Evolutionary conservation across 1,140 invertebrate genomes (phyloP).

Genomic region (Frieseomelitta varia): DNA sequence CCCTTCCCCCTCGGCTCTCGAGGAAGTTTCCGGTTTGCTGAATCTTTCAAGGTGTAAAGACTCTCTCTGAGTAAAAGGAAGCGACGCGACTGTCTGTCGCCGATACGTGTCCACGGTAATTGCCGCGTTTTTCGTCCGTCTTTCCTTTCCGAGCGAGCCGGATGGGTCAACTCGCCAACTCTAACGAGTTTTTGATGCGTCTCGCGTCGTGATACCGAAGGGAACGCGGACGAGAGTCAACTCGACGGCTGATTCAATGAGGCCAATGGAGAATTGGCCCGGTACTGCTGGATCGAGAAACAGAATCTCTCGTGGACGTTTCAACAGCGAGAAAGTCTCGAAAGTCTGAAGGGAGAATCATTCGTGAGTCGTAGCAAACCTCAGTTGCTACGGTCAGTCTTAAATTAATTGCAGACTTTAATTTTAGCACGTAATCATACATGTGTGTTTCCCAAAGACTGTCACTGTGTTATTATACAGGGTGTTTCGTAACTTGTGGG

Average conservation of each 20-base stretch:
- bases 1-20: not conserved
- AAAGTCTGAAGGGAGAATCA: too few relatives aligned
- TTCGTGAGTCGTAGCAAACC: too few relatives aligned
- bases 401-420: too few relatives aligned
- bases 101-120: slow-evolving; percentile 25
- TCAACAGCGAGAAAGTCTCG: not conserved
- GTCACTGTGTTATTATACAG: too few relatives aligned
- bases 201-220: not conserved
- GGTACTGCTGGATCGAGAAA: not conserved
- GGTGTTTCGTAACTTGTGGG: too few relatives aligned
- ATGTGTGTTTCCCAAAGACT: too few relatives aligned
- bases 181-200: not conserved
- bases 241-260: too few relatives aligned
- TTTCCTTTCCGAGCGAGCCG: too few relatives aligned
- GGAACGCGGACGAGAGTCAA: not conserved
- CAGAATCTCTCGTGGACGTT: not conserved
- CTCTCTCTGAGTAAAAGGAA: not conserved
- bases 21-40: slow-evolving; percentile 22
- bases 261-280: not conserved
- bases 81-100: not conserved
- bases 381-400: too few relatives aligned
- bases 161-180: not conserved
- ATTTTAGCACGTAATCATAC: too few relatives aligned
- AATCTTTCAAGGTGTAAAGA: slow-evolving; percentile 30
- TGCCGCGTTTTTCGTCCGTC: not conserved